Percentiles rank a stretch among this genome's conserved stretches.
phyloP scores from a whole-genome alignment of 2,888 invertebrate genomes.

The Muschampia staudingeri region DNA sequence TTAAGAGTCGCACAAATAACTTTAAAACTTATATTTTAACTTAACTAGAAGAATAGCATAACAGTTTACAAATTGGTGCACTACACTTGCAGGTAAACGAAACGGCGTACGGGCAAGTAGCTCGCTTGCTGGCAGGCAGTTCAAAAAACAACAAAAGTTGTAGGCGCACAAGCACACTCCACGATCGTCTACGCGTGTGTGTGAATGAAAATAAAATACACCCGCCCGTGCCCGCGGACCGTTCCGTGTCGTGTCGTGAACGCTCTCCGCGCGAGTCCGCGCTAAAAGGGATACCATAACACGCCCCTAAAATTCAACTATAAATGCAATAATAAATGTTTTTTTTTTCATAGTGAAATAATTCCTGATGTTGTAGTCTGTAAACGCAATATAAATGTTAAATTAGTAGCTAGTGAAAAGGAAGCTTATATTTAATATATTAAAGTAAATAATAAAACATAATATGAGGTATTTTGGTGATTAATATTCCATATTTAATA shows the following conservation, averaged over 20 bases:
- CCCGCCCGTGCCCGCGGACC: constrained; percentile 68
- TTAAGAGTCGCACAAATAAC: constrained; percentile 69
- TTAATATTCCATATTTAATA: too few relatives aligned
- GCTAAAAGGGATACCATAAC: constrained; percentile 33
- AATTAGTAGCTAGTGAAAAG: too few relatives aligned
- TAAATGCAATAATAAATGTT: too few relatives aligned
- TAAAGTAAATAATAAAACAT: too few relatives aligned
- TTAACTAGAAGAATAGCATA: constrained; percentile 60
- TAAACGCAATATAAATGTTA: too few relatives aligned
- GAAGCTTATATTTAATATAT: too few relatives aligned
- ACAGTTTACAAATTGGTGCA: constrained; percentile 73
- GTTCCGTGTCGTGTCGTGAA: neutral
- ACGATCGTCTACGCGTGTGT: constrained; percentile 81
- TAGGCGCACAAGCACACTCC: constrained; percentile 77
- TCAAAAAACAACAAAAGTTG: constrained; percentile 79
- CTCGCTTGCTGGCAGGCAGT: constrained; percentile 69
- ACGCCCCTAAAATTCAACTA: neutral
- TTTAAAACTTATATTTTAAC: constrained; percentile 69
- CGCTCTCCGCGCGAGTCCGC: constrained; percentile 17
- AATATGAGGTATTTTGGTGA: too few relatives aligned
- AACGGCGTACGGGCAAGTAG: constrained; percentile 79
- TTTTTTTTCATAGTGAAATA: too few relatives aligned
- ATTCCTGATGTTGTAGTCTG: too few relatives aligned
- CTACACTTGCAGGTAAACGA: constrained; percentile 83
- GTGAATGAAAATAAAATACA: constrained; percentile 77